A percentile compares a stretch with the other conserved stretches of the same genome.
Evolutionary conservation across 2,797 vertebrate species (phyloP).

Genomic region (Limnodromus scolopaceus): DNA sequence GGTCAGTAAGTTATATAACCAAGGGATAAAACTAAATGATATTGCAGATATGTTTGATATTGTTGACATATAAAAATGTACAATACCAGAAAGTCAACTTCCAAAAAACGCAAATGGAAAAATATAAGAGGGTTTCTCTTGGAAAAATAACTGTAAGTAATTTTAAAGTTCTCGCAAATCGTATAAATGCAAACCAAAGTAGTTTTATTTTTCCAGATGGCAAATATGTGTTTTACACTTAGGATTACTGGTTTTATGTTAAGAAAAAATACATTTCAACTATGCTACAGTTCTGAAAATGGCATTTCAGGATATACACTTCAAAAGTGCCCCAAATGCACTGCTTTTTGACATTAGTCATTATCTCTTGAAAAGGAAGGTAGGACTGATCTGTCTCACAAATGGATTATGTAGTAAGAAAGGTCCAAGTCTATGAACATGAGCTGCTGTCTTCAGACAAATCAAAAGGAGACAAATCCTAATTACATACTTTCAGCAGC

Average conservation of each 20-base stretch:
- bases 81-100: neutral
- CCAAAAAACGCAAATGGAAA: neutral
- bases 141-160: neutral
- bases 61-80: neutral
- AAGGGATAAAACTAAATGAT: neutral
- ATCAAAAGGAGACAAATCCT: neutral
- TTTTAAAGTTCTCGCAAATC: neutral
- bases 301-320: neutral
- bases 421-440: neutral
- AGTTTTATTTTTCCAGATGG: neutral
- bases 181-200: neutral
- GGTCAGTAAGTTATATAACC: neutral
- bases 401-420: neutral
- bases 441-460: neutral
- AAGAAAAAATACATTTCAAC: neutral
- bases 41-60: neutral
- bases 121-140: neutral
- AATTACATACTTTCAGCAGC: neutral
- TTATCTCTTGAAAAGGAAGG: neutral
- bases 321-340: neutral
- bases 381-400: neutral
- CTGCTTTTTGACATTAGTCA: neutral
- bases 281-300: neutral
- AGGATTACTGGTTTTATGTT: neutral
- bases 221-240: neutral